Base-by-base conservation (phyloP, 1,140 invertebrate genomes). In the Drosophila dunni region DNA sequence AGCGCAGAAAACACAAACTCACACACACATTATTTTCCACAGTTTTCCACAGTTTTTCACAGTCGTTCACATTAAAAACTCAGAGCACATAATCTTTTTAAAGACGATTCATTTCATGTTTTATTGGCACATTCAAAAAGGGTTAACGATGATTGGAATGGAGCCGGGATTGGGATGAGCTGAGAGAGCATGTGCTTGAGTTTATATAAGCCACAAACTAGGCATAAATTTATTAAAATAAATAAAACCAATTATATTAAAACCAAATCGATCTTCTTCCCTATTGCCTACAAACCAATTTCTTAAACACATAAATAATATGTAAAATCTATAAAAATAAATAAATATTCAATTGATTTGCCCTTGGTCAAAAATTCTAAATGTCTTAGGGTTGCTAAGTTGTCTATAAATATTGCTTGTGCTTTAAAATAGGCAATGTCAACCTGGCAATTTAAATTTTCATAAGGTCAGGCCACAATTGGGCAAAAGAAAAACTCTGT, bases 371-470 rank as follows among this genome's bases (percentile, higher is more conserved):
- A 29, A 5, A 29, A 6, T 29, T 29, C 24, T 29, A 29, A 29
- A 29, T 29, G 24, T 70, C 45, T 63, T 33, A 63, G 20, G 68
- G 42, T 33, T 64, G 40, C 33, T 9, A 17, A 57, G 29, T 34
- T 53, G n/a, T 53, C 11, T 13, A 53, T 34, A 66, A 65, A 29
- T 62, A 15, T 29, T 63, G 15, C 57, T 61, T 68, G 24, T 17
- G 20, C 60, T 20, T 7, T 9, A 60, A 56, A 57, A n/a, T 38
- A 45, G 53, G 10, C 60, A 50, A 57, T 29, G 46, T 42, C 66
- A 53, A 62, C 46, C 68, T 57, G 44, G 44, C 62, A 46, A 44
- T 57, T 42, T 64, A 57, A 50, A 57, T 51, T 57, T 65, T 10
- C n/a, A 40, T 58, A 64, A 36, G 24, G 45, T 45, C 45, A 40